Evolutionary conservation across 2,888 invertebrate genomes (phyloP), one percentile per base, ranked within the genome.

Genomic region (Horisme vitalbata): DNA sequence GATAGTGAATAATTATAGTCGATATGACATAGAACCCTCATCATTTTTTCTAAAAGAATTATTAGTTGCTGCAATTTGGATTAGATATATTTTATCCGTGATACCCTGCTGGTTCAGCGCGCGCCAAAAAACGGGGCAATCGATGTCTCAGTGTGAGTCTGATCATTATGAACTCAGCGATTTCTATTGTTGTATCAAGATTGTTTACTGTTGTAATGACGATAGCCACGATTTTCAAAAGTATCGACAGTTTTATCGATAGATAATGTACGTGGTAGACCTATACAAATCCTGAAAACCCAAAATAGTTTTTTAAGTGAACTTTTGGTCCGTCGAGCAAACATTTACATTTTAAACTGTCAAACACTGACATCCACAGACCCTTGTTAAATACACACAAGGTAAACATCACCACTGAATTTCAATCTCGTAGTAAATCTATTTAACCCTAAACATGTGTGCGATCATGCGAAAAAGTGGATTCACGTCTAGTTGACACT

Each of bases 401-500:
- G 36, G 47, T 52, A 36, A 52, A 53, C 49, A 52, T 47, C 38
- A 47, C 53, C 52, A 56, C 41, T 51, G 51, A 50, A 53, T 55
- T 55, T 55, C 50, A 57, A 53, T 52, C 55, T 49, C 45, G 30
- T 51, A 45, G 53, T 49, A 54, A 55, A 57, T 57, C 53, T 55
- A 52, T 59, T 59, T 57, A 59, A 57, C 59, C 59, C 75, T 72
- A 78, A 82, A 71, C 73, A 78, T 72, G 75, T 75, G 79, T 65
- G 75, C 79, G 71, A 73, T 81, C 79, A 79, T 74, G 82, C 83
- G 82, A 76, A 80, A 86, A 85, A 84, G 78, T 81, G 75, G 77
- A 68, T 69, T 71, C 62, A 64, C 70, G 72, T 68, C 63, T 73
- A 78, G 66, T 71, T 83, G 79, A 76, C 76, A 78, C 75, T 76